Evolutionary conservation across 2,113 vertebrate species (phyloP), one percentile per base, ranked within the genome.

Genomic region (Oplegnathus fasciatus): DNA sequence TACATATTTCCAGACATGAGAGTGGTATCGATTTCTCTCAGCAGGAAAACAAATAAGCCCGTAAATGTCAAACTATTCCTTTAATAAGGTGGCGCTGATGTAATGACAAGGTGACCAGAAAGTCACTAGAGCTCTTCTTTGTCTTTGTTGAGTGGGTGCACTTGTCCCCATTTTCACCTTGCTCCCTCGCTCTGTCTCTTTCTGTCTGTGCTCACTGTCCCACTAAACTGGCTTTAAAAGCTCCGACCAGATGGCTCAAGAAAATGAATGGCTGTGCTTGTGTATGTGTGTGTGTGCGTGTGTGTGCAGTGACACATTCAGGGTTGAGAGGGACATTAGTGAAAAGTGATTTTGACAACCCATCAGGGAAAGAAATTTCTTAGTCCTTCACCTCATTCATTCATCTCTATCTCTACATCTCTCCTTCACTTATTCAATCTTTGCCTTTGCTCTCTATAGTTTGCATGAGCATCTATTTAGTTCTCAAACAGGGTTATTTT

Each of bases 241-340:
- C 88, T 81, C 60, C 22, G 18, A 87, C 52, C 90, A 94, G 88
- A 91, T 87, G 88, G 86, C 69, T 74, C 52, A 72, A 57, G 72
- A 77, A 90, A 93, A 91, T 85, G 15, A 88, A 83, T 89, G 50
- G 65, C 71, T 77, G 67, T 34, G 57, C 62, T 60, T 62, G 42
- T 69, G 76, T 37, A 17, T 81, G 76, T 66, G 58, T 42, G 32
- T 18, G 50, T 5, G 48, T 52, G 69, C 40, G 37, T 66, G 69
- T 54, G 26, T 14, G 32, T 2, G 15, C 57, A 57, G 66, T 80
- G 80, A 90, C 81, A 88, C 69, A 85, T 88, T 88, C 58, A 91
- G 85, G 87, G 86, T 91, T 87, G 91, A 88, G 87, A 90, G 86
- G 75, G 76, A 84, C 90, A 92, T 93, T 90, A 92, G 87, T 83